Percentiles rank a stretch among this genome's conserved stretches.
Conservation (phyloP, 2,113 vertebrate genomes). For the Pachyramphus minor region DNA sequence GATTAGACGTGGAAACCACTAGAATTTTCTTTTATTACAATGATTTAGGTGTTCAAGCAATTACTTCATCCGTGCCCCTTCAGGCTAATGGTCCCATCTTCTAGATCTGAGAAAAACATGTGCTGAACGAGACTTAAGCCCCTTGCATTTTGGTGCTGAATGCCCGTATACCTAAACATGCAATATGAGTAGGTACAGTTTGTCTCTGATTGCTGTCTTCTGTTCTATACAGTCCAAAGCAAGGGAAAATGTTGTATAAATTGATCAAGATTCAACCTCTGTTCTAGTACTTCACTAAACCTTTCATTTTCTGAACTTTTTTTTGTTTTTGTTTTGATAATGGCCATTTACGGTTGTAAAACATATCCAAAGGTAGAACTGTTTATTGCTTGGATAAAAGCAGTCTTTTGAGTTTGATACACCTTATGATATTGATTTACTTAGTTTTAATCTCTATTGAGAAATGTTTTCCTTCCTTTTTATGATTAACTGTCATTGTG, state of each 20-base stretch:
- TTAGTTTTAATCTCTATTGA: neutral
- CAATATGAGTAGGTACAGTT: neutral
- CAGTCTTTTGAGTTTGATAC: neutral
- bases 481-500: neutral
- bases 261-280: neutral
- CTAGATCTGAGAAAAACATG: neutral
- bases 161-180: neutral
- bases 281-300: neutral
- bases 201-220: neutral
- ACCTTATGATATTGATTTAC: neutral
- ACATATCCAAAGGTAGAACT: neutral
- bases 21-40: neutral
- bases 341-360: neutral
- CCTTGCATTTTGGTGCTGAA: neutral
- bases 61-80: neutral
- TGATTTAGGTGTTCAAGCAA: neutral
- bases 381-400: neutral
- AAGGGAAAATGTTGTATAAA: neutral
- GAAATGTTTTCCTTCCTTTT: neutral
- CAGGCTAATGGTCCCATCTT: neutral
- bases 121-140: neutral
- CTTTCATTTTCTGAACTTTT: neutral
- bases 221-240: neutral
- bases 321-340: neutral
- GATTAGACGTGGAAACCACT: neutral